Percentiles rank a stretch among this genome's conserved stretches.
Evolutionary conservation across 2,113 vertebrate species (phyloP).

Genomic region (Polypterus senegalus): DNA sequence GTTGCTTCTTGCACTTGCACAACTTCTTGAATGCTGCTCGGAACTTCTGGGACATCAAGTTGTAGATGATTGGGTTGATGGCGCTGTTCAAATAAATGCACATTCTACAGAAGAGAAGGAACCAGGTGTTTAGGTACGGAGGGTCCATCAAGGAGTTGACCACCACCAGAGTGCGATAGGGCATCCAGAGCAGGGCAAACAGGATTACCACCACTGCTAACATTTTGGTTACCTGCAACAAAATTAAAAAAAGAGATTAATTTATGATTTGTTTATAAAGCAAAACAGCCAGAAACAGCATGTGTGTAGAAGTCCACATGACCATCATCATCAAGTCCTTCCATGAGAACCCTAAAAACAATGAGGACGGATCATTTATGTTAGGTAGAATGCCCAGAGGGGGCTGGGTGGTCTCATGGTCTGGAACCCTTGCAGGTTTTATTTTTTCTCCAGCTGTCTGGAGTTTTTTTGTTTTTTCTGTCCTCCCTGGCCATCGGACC

Average conservation of each 20-base stretch:
- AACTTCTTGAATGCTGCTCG: constrained; percentile 58
- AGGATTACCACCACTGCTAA: constrained; percentile 65
- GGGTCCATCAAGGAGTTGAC: constrained; percentile 71
- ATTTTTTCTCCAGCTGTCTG: no score
- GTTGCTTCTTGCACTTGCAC: constrained; percentile 41
- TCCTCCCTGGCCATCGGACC: no score
- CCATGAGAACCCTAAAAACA: no score
- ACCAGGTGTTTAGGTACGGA: constrained; percentile 61
- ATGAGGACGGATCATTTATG: no score
- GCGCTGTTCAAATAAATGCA: constrained; percentile 73
- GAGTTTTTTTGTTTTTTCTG: no score
- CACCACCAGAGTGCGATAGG: constrained; percentile 63
- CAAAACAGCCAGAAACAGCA: not conserved
- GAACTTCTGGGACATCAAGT: constrained; percentile 77
- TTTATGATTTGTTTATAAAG: not conserved
- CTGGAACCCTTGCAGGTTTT: no score
- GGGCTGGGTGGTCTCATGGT: no score
- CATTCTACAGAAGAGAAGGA: constrained; percentile 69
- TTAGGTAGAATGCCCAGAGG: no score
- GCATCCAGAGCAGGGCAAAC: constrained; percentile 72
- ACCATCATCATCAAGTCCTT: no score
- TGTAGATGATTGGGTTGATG: constrained; percentile 70
- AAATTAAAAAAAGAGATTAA: constrained; percentile 8
- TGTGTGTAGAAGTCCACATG: no score
- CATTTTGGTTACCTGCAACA: constrained; percentile 70